phyloP scores from a whole-genome alignment of 2,797 vertebrate genomes.

The Sebastes trivittatus region DNA sequence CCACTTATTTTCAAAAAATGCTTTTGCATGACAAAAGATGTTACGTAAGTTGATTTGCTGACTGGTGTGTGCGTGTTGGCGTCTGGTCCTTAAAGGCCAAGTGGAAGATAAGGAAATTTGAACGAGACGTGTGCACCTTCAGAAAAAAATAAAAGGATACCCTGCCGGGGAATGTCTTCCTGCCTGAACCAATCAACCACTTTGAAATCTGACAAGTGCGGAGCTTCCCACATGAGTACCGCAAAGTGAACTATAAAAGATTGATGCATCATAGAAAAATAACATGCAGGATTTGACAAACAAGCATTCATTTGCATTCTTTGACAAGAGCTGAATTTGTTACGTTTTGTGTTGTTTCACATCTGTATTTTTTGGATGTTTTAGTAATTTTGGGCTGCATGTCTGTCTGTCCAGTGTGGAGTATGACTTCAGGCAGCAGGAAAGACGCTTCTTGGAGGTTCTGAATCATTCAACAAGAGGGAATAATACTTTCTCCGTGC shows the following conservation, averaged over 20 bases:
- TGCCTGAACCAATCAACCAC: constrained; percentile 49
- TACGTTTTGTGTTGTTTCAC: background rate
- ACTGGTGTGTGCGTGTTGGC: constrained; percentile 21
- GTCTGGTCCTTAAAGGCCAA: constrained; percentile 49
- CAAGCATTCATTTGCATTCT: constrained; percentile 20
- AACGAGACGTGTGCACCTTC: constrained; percentile 19
- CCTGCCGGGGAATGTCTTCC: constrained; percentile 18
- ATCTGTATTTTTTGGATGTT: background rate
- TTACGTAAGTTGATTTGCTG: constrained; percentile 50
- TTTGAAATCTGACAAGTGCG: constrained; percentile 53
- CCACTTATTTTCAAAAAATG: constrained; percentile 49
- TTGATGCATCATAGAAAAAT: constrained; percentile 1
- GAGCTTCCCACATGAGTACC: constrained; percentile 25
- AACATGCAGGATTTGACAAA: background rate
- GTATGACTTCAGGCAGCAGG: constrained; percentile 85
- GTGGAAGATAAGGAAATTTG: constrained; percentile 47
- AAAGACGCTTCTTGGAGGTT: constrained; percentile 77
- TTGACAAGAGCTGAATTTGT: constrained; percentile 14
- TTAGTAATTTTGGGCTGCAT: constrained; percentile 25
- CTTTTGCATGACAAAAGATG: constrained; percentile 54
- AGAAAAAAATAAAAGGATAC: constrained; percentile 2
- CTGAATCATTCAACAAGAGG: constrained; percentile 63
- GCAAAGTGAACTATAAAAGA: constrained; percentile 13
- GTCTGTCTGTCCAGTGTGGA: constrained; percentile 79
- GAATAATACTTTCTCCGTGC: constrained; percentile 43